These are phyloP conservation scores for Flexamia atlantica DNA, from an alignment of 2,888 invertebrate species.

Conservation along the genomic window DNA sequence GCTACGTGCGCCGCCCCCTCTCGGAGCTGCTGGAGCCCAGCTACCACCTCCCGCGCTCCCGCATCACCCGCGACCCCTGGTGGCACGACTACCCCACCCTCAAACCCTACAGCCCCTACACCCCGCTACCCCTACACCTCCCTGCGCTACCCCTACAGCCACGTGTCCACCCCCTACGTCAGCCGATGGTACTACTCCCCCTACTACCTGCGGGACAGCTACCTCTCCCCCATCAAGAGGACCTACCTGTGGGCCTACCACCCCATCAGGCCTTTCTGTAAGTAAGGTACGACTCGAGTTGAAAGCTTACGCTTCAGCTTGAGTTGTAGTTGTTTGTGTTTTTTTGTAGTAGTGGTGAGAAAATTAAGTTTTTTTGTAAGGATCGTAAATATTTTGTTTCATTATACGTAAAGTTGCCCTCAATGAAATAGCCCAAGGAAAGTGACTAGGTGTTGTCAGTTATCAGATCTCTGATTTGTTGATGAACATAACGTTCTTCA, in stretches of 20 bases:
- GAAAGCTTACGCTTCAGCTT: slow-evolving; percentile 38
- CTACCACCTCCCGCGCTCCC: slow-evolving; percentile 86
- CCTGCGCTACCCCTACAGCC: slow-evolving; percentile 81
- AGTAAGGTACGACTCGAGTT: slow-evolving; percentile 73
- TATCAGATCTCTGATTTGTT: no score
- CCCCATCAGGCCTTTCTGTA: slow-evolving; percentile 94
- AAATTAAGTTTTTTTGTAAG: no score
- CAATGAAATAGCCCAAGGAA: no score
- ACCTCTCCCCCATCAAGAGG: slow-evolving; percentile 94
- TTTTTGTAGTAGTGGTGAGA: no score
- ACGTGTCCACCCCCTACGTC: slow-evolving; percentile 78
- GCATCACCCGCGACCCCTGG: slow-evolving; percentile 92
- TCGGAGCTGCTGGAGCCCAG: slow-evolving; percentile 89
- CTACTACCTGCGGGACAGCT: slow-evolving; percentile 90
- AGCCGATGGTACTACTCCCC: slow-evolving; percentile 73
- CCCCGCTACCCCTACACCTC: slow-evolving; percentile 73
- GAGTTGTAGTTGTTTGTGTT: slow-evolving; percentile 9
- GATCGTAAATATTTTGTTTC: no score
- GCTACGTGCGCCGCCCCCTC: slow-evolving; percentile 78
- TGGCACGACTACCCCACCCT: slow-evolving; percentile 92
- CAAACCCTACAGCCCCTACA: slow-evolving; percentile 81
- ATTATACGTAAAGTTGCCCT: no score
- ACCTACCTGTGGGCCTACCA: slow-evolving; percentile 95
- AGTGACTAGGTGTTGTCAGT: no score
- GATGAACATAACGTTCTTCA: no score